Percentiles rank a stretch among this genome's conserved stretches.
Evolutionary conservation across 2,797 vertebrate species (phyloP).

Genomic region (Ptychobarbus kaznakovi): DNA sequence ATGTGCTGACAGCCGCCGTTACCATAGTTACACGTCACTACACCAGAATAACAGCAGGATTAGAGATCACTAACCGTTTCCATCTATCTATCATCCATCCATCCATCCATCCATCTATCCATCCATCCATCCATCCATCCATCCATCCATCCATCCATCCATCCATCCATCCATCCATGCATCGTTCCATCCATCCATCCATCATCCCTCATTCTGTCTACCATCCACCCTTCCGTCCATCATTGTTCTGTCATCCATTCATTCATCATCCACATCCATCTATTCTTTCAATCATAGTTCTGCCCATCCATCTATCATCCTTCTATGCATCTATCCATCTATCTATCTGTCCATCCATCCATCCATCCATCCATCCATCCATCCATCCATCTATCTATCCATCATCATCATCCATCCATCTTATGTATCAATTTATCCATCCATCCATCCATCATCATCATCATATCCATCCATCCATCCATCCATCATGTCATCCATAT

Average conservation of each 20-base stretch:
- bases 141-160: neutral
- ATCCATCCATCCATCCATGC: neutral
- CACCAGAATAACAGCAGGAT: neutral
- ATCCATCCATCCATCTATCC: neutral
- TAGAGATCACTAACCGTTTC: neutral
- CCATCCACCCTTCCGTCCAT: too few relatives aligned
- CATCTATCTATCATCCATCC: neutral
- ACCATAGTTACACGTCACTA: slow-evolving; percentile 98
- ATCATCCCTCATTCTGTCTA: too few relatives aligned
- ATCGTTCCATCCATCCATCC: neutral
- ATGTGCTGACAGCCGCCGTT: slow-evolving; percentile 98
- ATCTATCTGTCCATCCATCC: neutral
- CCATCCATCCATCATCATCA: too few relatives aligned
- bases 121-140: neutral
- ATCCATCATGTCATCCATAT: too few relatives aligned
- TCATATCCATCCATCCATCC: too few relatives aligned
- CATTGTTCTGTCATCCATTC: too few relatives aligned
- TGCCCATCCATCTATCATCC: too few relatives aligned
- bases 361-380: too few relatives aligned
- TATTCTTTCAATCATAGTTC: too few relatives aligned
- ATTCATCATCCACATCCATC: accelerated
- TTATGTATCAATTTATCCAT: too few relatives aligned
- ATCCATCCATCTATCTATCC: neutral
- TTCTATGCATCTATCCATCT: too few relatives aligned
- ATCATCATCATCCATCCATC: neutral